Base-by-base conservation (phyloP, 2,888 invertebrate species). In the Stratiomys singularior region DNA sequence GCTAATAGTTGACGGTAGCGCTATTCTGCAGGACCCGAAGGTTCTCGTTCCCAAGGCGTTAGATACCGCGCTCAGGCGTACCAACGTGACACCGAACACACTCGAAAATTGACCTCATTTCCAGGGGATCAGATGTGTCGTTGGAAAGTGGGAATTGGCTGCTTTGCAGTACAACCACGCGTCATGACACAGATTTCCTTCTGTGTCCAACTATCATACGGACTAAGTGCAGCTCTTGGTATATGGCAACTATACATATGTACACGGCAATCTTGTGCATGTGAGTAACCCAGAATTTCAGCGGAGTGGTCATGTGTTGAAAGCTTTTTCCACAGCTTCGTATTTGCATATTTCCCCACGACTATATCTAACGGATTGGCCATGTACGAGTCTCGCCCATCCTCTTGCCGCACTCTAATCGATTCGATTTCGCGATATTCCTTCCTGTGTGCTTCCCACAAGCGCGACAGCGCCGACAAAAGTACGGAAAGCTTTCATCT, bases 171-270 rank as follows among this genome's bases (percentile, higher is more conserved):
- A 37, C 7, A 52, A 52, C 52, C 52, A 13, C 52, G 58, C 58
- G 58, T 18, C n/a, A 52, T 60, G 58, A 60, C 58, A 60, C 58
- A 60, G 23, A n/a, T 60, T n/a, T n/a, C n/a, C 18, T 60, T 60
- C 58, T 2, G 4, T 21, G 58, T 13, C 25, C 58, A 60, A 25
- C 15, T 13, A 3, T 9, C 7, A 37, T 37, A 37, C 52, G 15
- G 52, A 13, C 15, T 3, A 18, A 52, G 7, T 52, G 52, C 52
- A 52, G 52, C 18, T 37, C 37, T 3, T 37, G 3, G 9, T 37
- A 52, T 18, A 52, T 13, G 15, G 52, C 52, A 3, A 13, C 5
- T 9, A 37, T 37, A 37, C 52, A 52, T 52, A 37, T 37, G 9
- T 37, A 37, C 37, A 9, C 52, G 15, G 4, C 4, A 9, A 9